Evolutionary conservation across 2,797 vertebrate genomes (phyloP), one percentile per base, ranked within the genome.

Genomic region (Typhlichthys eigenmanni): DNA sequence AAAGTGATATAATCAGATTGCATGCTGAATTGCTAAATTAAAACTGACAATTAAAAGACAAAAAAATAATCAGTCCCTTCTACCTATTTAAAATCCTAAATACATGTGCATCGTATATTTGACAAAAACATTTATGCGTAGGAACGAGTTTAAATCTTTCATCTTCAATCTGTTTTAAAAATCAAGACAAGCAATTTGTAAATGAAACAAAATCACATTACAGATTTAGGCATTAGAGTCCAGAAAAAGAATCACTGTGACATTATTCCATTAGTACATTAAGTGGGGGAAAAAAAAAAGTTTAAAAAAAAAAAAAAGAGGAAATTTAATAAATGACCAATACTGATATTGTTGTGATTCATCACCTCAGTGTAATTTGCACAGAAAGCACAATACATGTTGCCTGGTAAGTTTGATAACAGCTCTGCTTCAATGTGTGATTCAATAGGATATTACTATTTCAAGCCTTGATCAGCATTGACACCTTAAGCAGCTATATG

Each of bases 311-410:
- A 24, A 1, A 19, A 29, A 29, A 29, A 29, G 24, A 29, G 24
- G 24, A 24, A 24, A 24, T 24, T 4, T 29, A 29, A 29, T 29
- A 29, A 1, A 46, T 59, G 12, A 11, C 43, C 7, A 64, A 67
- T 65, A 64, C 43, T 29, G 24, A 29, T 29, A 29, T 70, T n/a
- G 55, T 66, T 61, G 29, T 53, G 64, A 74, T 45, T 34, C 10
- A 51, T 63, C 59, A 73, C 51, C 17, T 54, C 12, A 61, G 0
- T 29, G 8, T 55, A 13, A 60, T 71, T 51, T 61, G 49, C 4
- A 51, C 47, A 5, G 16, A 46, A 58, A 38, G 52, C 17, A 50
- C 2, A 11, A 34, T 38, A 32, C n/a, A 46, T 48, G 16, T 19
- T 68, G 8, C 8, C 2, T 38, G 8, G 34, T 6, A 38, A 1